Base-by-base conservation (phyloP, 2,113 vertebrate species). In the Eptesicus fuscus region DNA sequence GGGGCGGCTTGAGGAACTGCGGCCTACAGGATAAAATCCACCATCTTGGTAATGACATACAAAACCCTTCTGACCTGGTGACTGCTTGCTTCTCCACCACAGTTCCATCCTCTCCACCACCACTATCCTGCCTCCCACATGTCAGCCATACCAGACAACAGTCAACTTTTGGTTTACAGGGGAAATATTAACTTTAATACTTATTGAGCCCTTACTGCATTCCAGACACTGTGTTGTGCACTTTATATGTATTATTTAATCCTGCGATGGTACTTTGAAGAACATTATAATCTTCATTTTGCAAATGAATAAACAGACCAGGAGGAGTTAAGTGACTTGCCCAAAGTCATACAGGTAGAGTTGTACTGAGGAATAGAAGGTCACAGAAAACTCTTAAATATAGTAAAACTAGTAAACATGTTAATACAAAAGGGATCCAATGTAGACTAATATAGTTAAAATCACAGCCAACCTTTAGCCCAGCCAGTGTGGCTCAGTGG, bases 271-370 rank as follows among this genome's bases (percentile, higher is more conserved):
- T 49, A 30, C 37, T 25, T 9, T 20, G 32, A 79, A 56, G 56
- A 90, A 83, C 23, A 88, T 59, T 59, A 44, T 16, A 47, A 47
- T 69, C 47, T 44, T 91, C 32, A 65, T 65, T 76, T 76, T 83
- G n/a, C 77, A 95, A 61, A 69, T 88, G 17, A 95, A 65, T 35
- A 67, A 90, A 91, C 23, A 77, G 59, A 84, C 49, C 40, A 79
- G 71, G 74, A 85, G 37, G 79, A 51, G 18, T 13, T 37, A 42
- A 78, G 13, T 80, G 42, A 49, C 42, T 65, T 80, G 23, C 35
- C 32, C 51, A 61, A 83, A 63, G 76, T 95, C 76, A 35, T 25
- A n/a, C 18, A 78, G 42, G 18, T 65, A 69, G 7, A 85, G 30
- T 37, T 51, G 40, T 63, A 83, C 44, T 37, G 11, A 86, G 61